Conservation (phyloP, 2,113 vertebrate genomes). For the Platysteira castanea region DNA sequence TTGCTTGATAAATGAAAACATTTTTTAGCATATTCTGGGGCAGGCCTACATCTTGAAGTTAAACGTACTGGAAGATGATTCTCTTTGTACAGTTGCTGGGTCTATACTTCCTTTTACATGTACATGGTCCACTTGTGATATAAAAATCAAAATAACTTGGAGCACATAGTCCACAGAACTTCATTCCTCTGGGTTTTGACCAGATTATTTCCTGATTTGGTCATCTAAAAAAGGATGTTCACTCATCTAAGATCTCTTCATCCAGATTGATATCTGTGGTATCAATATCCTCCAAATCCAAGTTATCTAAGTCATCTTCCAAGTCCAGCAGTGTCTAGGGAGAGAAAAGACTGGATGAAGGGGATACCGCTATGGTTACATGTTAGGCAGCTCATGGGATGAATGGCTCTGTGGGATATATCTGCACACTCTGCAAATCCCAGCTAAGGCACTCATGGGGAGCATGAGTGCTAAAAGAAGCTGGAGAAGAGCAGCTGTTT, state of each 20-base stretch:
- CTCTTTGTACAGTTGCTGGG: background rate
- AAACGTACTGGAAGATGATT: background rate
- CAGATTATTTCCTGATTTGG: slow-evolving; percentile 2
- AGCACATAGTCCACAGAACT: background rate
- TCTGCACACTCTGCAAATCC: background rate
- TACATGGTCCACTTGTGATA: slow-evolving; percentile 4
- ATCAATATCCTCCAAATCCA: slow-evolving; percentile 96
- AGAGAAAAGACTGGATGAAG: background rate
- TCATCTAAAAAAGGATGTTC: slow-evolving; percentile 42
- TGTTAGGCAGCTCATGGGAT: fast-evolving
- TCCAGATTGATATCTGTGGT: slow-evolving; percentile 95
- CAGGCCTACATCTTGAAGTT: background rate
- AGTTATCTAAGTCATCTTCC: slow-evolving; percentile 92
- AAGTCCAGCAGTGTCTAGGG: slow-evolving; percentile 86
- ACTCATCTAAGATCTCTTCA: slow-evolving; percentile 91
- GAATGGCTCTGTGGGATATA: fast-evolving
- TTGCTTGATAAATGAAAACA: background rate
- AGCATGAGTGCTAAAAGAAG: fast-evolving
- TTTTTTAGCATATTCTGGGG: background rate
- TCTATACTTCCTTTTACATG: background rate
- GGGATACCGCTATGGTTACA: fast-evolving
- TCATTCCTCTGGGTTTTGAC: background rate
- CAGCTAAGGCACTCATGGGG: background rate
- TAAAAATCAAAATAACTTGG: slow-evolving; percentile 33
- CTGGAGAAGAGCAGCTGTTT: background rate